Base-by-base conservation (phyloP, 1,140 invertebrate species). In the Calosoma granatense region DNA sequence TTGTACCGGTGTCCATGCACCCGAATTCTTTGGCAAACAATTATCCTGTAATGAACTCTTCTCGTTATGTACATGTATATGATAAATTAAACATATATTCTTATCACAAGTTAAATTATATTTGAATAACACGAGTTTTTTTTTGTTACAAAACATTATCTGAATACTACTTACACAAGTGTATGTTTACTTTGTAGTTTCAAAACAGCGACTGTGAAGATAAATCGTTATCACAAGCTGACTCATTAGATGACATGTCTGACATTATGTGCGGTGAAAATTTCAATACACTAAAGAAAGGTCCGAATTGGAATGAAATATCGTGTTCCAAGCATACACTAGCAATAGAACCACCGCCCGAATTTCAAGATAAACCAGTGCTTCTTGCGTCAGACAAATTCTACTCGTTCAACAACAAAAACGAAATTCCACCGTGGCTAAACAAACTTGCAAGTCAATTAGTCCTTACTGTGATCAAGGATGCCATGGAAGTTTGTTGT, bases 271-370 rank as follows among this genome's bases (percentile, higher is more conserved):
- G 84, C 63, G 81, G 83, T 21, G 85, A 88, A 70, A 86, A 87
- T 67, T 89, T 87, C 66, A 88, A 88, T 66, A 89, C 86, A 4
- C 73, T 89, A 55, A 89, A 88, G 64, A 89, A 89, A 72, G 85
- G 83, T 20, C 84, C 85, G 19, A 76, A 76, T 47, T 80, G 78
- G 76, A 71, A 68, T 6, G 77, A 78, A 58, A 39, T 72, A 9
- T 65, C 61, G 15, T 22, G 57, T 9, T 62, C 62, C 55, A 65
- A 67, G 51, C 61, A 64, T 53, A 61, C 79, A 54, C 76, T 79
- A 23, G 81, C 85, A 15, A 88, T 89, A 62, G 86, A 88, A 64
- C 87, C 87, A 54, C 87, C 87, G 2, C 82, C 81, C 15, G 85
- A 90, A 64, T 90, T 90, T 72, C 87, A 89, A 72, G 85, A 86